These are phyloP conservation scores for Eupeodes luniger DNA, from an alignment of 2,888 invertebrate species.

Conservation along the genomic window DNA sequence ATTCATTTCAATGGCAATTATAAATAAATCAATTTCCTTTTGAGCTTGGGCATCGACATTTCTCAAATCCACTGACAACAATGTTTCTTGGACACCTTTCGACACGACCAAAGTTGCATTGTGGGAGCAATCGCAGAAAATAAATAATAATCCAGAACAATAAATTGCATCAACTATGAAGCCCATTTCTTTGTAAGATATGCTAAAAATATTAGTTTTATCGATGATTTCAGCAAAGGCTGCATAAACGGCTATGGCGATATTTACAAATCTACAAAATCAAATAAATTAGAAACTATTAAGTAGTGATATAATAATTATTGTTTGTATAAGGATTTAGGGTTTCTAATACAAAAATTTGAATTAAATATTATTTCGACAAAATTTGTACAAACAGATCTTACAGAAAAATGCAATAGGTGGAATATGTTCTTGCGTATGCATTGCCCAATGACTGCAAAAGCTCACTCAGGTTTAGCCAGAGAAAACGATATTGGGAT, in stretches of 20 bases:
- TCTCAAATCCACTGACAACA: conserved; percentile 86
- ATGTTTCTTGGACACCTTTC: conserved; percentile 87
- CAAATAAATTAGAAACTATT: neutral
- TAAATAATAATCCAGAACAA: conserved; percentile 86
- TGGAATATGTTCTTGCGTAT: conserved; percentile 88
- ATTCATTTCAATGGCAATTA: conserved; percentile 89
- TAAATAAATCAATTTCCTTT: conserved; percentile 89
- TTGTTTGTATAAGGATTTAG: no score
- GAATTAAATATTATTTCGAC: no score
- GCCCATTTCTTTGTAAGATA: conserved; percentile 89
- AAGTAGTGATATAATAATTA: no score
- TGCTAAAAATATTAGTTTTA: conserved; percentile 84
- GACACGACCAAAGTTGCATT: conserved; percentile 88
- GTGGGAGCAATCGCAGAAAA: conserved; percentile 89
- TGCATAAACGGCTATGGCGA: conserved; percentile 88
- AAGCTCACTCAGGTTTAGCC: conserved; percentile 88
- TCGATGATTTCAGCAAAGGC: conserved; percentile 88
- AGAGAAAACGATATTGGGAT: conserved; percentile 87
- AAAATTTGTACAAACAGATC: conserved; percentile 2
- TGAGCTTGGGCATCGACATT: conserved; percentile 86
- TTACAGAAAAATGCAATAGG: conserved; percentile 88
- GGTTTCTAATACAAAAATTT: no score
- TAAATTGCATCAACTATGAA: conserved; percentile 87
- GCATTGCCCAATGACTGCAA: conserved; percentile 88
- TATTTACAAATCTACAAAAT: conserved; percentile 86